phyloP scores from a whole-genome alignment of 2,888 invertebrate genomes.

The Lepidocyrtoides sp. region DNA sequence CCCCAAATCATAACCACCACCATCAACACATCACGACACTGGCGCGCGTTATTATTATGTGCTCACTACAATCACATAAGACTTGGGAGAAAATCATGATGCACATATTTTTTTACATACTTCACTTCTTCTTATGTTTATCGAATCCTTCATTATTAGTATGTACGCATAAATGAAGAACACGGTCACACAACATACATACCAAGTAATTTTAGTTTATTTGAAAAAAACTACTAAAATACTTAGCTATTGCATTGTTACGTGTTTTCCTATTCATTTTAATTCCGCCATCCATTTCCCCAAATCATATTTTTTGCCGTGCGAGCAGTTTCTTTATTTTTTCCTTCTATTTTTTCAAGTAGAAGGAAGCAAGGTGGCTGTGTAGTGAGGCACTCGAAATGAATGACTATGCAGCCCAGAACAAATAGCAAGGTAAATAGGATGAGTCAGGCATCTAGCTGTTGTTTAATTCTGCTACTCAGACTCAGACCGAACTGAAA shows the following conservation, averaged over 20 bases:
- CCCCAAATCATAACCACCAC: not conserved
- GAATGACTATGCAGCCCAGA: constrained; percentile 20
- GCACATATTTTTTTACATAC: constrained; percentile 46
- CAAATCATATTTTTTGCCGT: not conserved
- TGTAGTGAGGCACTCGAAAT: not conserved
- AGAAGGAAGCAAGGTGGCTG: not conserved
- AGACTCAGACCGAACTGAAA: not conserved
- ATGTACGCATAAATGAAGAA: not conserved
- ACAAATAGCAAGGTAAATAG: constrained; percentile 5
- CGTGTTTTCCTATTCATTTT: not conserved
- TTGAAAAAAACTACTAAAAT: no score
- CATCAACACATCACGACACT: constrained; percentile 41
- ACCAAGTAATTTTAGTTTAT: no score
- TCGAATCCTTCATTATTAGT: constrained; percentile 20
- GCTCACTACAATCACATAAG: constrained; percentile 3
- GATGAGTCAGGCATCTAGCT: constrained; percentile 27
- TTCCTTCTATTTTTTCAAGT: not conserved
- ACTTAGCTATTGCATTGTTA: not conserved
- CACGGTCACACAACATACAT: no score
- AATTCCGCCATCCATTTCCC: not conserved
- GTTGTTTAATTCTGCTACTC: not conserved
- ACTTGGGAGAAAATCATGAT: constrained; percentile 48
- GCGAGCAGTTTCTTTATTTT: not conserved
- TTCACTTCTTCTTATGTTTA: constrained; percentile 20
- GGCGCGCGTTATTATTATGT: constrained; percentile 33